A percentile compares a stretch with the other conserved stretches of the same genome.
phyloP scores from a whole-genome alignment of 2,113 vertebrate genomes.

The Gopherus flavomarginatus region DNA sequence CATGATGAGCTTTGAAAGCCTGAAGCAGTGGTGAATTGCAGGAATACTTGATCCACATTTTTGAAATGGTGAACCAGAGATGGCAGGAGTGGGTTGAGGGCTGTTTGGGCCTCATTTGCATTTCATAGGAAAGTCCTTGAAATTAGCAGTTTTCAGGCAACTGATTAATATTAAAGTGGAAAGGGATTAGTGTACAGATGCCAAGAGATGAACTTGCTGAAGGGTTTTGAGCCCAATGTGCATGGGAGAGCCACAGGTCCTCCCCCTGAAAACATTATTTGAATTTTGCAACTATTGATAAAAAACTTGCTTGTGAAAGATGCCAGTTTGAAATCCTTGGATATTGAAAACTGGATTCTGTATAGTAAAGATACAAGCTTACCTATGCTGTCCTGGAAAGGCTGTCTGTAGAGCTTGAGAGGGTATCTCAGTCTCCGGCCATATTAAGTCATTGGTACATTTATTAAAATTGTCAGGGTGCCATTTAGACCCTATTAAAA shows the following conservation, averaged over 20 bases:
- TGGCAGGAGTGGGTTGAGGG: not conserved
- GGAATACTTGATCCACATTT: not conserved
- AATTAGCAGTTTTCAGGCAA: not conserved
- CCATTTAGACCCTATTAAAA: not conserved
- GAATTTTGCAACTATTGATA: not conserved
- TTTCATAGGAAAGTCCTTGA: not conserved
- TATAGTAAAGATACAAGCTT: not conserved
- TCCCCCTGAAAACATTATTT: not conserved
- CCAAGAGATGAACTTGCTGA: not conserved
- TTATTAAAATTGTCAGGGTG: not conserved
- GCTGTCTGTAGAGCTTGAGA: not conserved
- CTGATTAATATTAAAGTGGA: not conserved
- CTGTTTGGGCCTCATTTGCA: not conserved
- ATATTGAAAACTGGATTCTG: not conserved
- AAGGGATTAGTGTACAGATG: not conserved
- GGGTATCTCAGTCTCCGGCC: not conserved
- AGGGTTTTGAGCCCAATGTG: not conserved
- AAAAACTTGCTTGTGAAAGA: not conserved
- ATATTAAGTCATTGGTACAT: not conserved
- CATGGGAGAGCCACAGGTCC: not conserved
- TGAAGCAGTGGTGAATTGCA: not conserved
- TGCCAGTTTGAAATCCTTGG: not conserved
- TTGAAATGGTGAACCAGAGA: not conserved
- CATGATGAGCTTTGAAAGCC: not conserved
- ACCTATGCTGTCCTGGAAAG: not conserved